Conservation (phyloP, 2,888 invertebrate species). For the Leistus spinibarbis region DNA sequence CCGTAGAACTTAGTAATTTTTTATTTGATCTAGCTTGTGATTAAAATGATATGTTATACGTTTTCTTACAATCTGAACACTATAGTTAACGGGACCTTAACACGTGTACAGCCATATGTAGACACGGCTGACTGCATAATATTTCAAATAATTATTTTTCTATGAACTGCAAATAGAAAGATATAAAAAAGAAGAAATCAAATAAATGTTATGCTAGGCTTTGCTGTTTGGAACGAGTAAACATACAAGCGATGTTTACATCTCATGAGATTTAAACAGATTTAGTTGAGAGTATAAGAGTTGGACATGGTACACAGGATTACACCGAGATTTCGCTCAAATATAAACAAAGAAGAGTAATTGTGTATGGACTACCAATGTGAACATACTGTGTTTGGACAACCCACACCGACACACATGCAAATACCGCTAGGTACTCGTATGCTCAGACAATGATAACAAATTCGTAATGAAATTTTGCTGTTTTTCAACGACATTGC, state of each 20-base stretch:
- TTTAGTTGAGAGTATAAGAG: slow-evolving; percentile 27
- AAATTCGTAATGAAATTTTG: background rate
- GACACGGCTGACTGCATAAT: too few species aligned
- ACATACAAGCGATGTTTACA: slow-evolving; percentile 22
- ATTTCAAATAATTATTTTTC: slow-evolving; percentile 18
- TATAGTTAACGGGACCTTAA: too few species aligned
- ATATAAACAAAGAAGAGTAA: slow-evolving; percentile 32
- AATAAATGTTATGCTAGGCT: slow-evolving; percentile 1
- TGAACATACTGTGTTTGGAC: background rate
- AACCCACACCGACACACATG: background rate
- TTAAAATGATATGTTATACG: too few species aligned
- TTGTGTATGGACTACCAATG: slow-evolving; percentile 29
- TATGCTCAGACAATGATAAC: background rate
- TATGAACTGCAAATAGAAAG: slow-evolving; percentile 12
- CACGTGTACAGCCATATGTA: too few species aligned
- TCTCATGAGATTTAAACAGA: slow-evolving; percentile 35
- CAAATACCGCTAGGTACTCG: background rate
- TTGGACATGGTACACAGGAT: slow-evolving; percentile 29
- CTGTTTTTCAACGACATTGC: background rate
- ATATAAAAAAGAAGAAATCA: slow-evolving; percentile 16
- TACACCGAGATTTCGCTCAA: slow-evolving; percentile 22
- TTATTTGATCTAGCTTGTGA: too few species aligned
- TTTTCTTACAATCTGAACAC: too few species aligned
- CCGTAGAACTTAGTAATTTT: too few species aligned
- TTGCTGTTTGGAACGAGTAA: background rate